Evolutionary conservation across 2,888 invertebrate genomes (phyloP).

Genomic region (Phyto melanocephala): DNA sequence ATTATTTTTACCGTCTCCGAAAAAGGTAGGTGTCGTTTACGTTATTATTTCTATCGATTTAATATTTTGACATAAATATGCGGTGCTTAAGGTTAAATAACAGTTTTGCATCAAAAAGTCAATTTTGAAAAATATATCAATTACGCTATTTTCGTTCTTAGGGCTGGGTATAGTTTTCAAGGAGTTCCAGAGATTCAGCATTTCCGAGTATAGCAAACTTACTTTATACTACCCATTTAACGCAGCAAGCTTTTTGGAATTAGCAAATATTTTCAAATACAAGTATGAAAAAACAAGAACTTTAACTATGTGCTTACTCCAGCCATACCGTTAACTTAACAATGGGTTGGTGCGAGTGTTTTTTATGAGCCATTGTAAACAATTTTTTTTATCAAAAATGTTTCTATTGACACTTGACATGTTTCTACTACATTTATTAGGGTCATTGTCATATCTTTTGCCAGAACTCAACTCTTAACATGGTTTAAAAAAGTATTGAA

Average conservation of each 20-base stretch:
- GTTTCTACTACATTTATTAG: conserved; percentile 62
- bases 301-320: neutral
- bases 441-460: conserved; percentile 60
- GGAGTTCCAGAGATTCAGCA: too few relatives aligned
- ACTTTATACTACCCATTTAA: too few relatives aligned
- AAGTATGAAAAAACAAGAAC: neutral
- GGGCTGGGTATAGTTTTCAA: too few relatives aligned
- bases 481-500: conserved; percentile 14
- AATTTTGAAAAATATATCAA: too few relatives aligned
- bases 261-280: neutral
- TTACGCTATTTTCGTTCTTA: too few relatives aligned
- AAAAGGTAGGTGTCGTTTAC: too few relatives aligned
- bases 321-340: neutral
- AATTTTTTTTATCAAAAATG: conserved; percentile 45
- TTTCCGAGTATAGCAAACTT: too few relatives aligned
- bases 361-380: conserved; percentile 60
- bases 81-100: too few relatives aligned
- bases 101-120: too few relatives aligned
- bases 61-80: too few relatives aligned
- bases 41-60: too few relatives aligned
- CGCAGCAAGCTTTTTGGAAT: conserved; percentile 11
- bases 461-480: conserved; percentile 19
- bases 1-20: too few relatives aligned
- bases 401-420: conserved; percentile 65
- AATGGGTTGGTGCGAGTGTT: conserved; percentile 40